Base-by-base conservation (phyloP, 2,113 vertebrate species). In the Nycticebus coucang region DNA sequence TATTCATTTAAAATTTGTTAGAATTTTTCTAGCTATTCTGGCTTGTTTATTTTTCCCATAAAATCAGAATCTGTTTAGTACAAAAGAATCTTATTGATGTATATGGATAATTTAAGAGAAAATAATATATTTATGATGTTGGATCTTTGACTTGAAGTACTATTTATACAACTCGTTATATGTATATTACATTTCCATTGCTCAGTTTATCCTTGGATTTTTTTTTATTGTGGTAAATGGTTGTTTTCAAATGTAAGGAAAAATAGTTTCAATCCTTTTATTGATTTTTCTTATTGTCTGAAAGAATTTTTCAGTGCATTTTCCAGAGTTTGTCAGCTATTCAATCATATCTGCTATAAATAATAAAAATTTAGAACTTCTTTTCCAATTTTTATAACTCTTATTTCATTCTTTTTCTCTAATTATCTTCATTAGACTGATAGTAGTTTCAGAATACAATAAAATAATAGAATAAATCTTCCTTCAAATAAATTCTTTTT, bases 1-100 rank as follows among this genome's bases (percentile, higher is more conserved):
- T 87, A 85, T 19, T 95, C 41, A 66, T 37, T 80, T 81, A 87
- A 86, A 87, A 57, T 69, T 28, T 90, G 53, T 64, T 33, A 80
- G 35, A 93, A 78, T 55, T 81, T 74, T 80, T 53, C 24, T 17
- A 35, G 12, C 19, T 75, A 57, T 81, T 90, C 57, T 96, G 50
- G 41, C 28, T 81, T 89, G 14, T 33, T 89, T 79, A 74, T 79
- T 72, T 87, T 72, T 90, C 68, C 4, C 80, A 53, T 77, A 33
- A 69, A 88, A 71, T 30, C 37, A 84, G 21, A 80, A 77, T 85
- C 45, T 83, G 4, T 62, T 66, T 84, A 74, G 24, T 84, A 41
- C 4, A 69, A 95, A 96, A n/a, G 69, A 37, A 4, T n/a, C n/a
- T 50, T 64, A 0, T 35, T 93, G 45, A 37, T 26, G 82, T 53